Base-by-base conservation (phyloP, 1,140 invertebrate species). In the Drosophila repleta region DNA sequence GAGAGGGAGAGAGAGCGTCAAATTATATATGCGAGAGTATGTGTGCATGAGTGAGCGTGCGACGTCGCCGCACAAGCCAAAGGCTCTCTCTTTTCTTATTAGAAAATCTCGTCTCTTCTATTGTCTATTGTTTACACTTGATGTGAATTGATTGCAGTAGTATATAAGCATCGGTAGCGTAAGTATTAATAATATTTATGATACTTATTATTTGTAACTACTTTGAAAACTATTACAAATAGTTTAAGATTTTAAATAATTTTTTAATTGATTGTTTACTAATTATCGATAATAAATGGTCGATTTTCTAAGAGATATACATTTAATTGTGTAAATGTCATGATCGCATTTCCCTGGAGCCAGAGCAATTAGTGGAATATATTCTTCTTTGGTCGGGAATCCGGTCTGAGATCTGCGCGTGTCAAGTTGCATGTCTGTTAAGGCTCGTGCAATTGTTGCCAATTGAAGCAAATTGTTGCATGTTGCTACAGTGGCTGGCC, bases 381-480 rank as follows among this genome's bases (percentile, higher is more conserved):
- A 29, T 29, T 29, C 6, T 43, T 46, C 29, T 37, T 52, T 21
- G 20, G 39, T 49, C 32, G 29, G 7, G 32, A 29, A 24, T 49
- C 32, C 61, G 24, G 18, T 29, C n/a, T 21, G 35, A n/a, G 32
- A 67, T 71, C 20, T 51, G 10, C 15, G 18, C 18, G 39, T 45
- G 35, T 46, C 8, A 55, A 63, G 52, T 55, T 76, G n/a, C 43
- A 46, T 35, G 35, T 62, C 55, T 69, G 45, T 65, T 45, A 66
- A 66, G 53, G 32, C 49, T 58, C 58, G 39, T 51, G 58, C 80
- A 79, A 84, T 79, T 62, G 63, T 72, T 17, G 39, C 18, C 64
- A 82, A 82, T 82, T 83, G 58, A 83, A 49, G 68, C 57, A 79
- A 83, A 75, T 83, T 71, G 71, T 79, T 71, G 79, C 79, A 78